Conservation (phyloP, 2,797 vertebrate species). For the Diplodus sargus region DNA sequence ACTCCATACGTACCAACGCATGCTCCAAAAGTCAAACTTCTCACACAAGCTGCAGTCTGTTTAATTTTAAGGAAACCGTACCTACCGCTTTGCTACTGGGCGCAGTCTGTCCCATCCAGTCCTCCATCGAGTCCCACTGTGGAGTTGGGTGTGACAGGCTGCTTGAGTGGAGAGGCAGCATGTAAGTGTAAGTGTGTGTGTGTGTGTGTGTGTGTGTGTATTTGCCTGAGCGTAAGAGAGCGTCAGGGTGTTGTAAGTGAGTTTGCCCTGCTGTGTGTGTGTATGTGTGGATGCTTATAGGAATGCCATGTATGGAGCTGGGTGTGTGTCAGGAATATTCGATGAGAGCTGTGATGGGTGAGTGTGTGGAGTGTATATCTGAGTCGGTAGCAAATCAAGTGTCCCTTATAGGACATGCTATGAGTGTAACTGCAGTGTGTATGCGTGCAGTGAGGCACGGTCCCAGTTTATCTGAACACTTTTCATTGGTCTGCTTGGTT, state of each 20-base stretch:
- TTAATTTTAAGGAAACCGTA: neutral
- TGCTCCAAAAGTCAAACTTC: neutral
- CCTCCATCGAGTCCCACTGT: conserved; percentile 54
- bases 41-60: too few species aligned
- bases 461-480: neutral
- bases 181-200: conserved; percentile 20
- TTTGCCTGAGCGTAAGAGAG: conserved; percentile 5
- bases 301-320: conserved; percentile 32
- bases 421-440: conserved; percentile 17
- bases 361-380: conserved; percentile 9
- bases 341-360: conserved; percentile 19
- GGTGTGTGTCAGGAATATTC: conserved; percentile 45
- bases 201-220: conserved; percentile 4
- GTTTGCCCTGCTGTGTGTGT: conserved; percentile 22
- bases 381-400: conserved; percentile 10
- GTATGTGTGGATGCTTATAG: neutral
- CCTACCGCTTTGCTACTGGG: conserved; percentile 57
- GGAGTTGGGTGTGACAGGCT: conserved; percentile 24
- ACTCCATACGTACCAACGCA: neutral
- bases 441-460: conserved; percentile 8
- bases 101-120: conserved; percentile 29
- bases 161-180: conserved; percentile 29
- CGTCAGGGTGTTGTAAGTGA: conserved; percentile 8
- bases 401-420: conserved; percentile 18
- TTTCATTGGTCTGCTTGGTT: conserved; percentile 1